A percentile compares a stretch with the other conserved stretches of the same genome.
phyloP scores from a whole-genome alignment of 2,797 vertebrate species.

The Micrastur ruficollis region DNA sequence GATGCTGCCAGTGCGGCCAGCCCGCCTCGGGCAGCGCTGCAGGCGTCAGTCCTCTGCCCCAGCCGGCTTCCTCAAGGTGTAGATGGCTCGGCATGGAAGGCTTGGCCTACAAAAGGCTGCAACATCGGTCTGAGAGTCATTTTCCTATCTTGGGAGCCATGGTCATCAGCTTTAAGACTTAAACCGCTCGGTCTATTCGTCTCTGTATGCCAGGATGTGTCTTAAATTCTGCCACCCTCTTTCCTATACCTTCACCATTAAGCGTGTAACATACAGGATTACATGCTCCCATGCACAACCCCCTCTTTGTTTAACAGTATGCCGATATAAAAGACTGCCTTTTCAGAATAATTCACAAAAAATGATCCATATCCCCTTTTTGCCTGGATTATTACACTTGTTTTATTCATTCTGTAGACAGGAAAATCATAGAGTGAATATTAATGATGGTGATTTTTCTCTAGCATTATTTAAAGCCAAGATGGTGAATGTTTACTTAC shows the following conservation, averaged over 20 bases:
- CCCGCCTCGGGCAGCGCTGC: rapidly evolving
- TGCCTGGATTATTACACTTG: background rate
- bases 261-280: background rate
- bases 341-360: background rate
- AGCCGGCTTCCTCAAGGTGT: rapidly evolving
- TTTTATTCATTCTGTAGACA: background rate
- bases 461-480: background rate
- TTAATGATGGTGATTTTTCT: background rate
- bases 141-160: background rate
- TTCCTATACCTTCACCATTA: background rate
- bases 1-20: no score
- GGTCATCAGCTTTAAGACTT: background rate
- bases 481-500: background rate
- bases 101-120: background rate
- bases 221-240: background rate
- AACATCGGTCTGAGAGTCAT: background rate
- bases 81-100: rapidly evolving
- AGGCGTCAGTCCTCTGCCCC: background rate
- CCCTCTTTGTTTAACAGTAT: background rate
- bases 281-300: background rate
- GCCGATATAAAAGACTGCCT: background rate
- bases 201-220: no score
- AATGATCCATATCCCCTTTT: background rate
- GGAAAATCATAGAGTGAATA: background rate
- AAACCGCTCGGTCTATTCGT: background rate